phyloP scores from a whole-genome alignment of 2,797 vertebrate species.

The Antrozous pallidus region DNA sequence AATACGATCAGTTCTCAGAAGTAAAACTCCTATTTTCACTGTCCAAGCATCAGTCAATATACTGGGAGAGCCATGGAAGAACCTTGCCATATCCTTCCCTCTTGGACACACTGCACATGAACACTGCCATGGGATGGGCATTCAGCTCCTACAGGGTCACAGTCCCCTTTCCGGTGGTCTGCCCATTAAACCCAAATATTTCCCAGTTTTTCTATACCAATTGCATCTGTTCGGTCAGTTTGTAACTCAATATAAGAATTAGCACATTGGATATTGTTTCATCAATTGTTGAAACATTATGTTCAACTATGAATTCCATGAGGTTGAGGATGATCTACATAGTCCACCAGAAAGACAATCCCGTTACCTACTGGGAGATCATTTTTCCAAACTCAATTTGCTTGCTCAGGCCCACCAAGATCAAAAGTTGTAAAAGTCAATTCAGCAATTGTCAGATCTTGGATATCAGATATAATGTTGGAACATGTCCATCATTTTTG shows the following conservation, averaged over 20 bases:
- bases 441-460: conserved; percentile 96
- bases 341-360: background rate
- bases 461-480: conserved; percentile 95
- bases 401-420: conserved; percentile 89
- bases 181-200: conserved; percentile 93
- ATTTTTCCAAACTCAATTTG: background rate
- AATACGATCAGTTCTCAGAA: conserved; percentile 84
- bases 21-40: conserved; percentile 70
- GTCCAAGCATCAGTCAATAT: conserved; percentile 90
- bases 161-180: conserved; percentile 95
- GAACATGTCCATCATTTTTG: conserved; percentile 95
- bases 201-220: conserved; percentile 93
- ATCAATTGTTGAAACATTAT: conserved; percentile 90
- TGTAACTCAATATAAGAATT: conserved; percentile 97
- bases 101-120: conserved; percentile 98
- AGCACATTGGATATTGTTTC: conserved; percentile 97
- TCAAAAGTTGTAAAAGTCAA: conserved; percentile 91
- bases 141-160: conserved; percentile 94
- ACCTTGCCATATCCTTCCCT: conserved; percentile 98
- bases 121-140: conserved; percentile 96
- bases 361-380: background rate
- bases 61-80: conserved; percentile 97
- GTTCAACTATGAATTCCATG: background rate
- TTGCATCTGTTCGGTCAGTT: conserved; percentile 95
- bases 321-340: background rate